Evolutionary conservation across 2,113 vertebrate species (phyloP), one percentile per base, ranked within the genome.

Genomic region (Zosterops pallidus): DNA sequence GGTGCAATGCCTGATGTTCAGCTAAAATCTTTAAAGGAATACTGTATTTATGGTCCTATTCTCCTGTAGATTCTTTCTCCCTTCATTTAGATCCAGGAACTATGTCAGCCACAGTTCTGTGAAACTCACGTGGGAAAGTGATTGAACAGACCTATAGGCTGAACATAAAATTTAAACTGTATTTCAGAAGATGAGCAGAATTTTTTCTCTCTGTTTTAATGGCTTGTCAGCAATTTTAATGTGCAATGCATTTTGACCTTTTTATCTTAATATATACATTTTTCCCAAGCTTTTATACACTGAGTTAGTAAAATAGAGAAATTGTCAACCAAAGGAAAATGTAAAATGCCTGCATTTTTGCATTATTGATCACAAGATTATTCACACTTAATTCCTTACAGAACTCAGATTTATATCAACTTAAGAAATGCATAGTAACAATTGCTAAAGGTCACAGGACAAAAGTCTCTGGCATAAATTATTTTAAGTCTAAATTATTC

Each of bases 1-100:
- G 97, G 96, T 94, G 31, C 63, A 97, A 88, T 67, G 90, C 64
- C 89, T 88, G 67, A 86, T 96, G 89, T 95, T 95, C 42, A 75
- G 47, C 64, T 94, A 84, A 86, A 96, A 97, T 95, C 96, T 95
- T 46, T 94, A 26, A 55, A 92, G 42, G 19, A 95, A 83, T 93
- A 71, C 24, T 90, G 41, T 77, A 89, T 96, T 94, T 94, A 39
- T 93, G 28, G n/a, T 63, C 47, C 16, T 92, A 90, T 91, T 63
- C 79, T 47, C 19, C 41, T n/a, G 22, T 47, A 31, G 35, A n/a
- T 64, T 88, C 92, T 88, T 93, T 46, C 12, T 9, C 23, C 33
- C 55, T 94, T 63, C 16, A 4, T 90, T 93, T 69, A 89, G 81
- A 85, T 65, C 35, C 28, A 68, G 60, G 22, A n/a, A 75, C 42